Evolutionary conservation across 2,797 vertebrate species (phyloP).

Genomic region (Sebastes baramenuke): DNA sequence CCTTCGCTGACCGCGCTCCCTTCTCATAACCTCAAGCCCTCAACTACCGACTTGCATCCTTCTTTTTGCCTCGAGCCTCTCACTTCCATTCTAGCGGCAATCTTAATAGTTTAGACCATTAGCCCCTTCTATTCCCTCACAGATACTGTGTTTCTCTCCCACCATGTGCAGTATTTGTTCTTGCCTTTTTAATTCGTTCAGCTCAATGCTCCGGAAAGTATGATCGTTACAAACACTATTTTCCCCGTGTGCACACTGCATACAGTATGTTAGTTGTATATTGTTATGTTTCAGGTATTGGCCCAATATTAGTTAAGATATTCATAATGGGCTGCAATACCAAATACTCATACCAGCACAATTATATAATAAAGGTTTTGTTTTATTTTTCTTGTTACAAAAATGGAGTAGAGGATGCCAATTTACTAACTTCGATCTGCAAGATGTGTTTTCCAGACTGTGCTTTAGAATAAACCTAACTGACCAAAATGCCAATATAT

Average conservation of each 20-base stretch:
- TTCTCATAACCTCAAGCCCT: not conserved
- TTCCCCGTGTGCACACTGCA: constrained; percentile 25
- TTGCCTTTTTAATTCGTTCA: constrained; percentile 39
- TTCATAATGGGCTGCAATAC: constrained; percentile 44
- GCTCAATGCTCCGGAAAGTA: not conserved
- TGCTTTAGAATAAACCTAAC: constrained; percentile 30
- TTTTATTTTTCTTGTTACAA: constrained; percentile 25
- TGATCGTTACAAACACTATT: constrained; percentile 61
- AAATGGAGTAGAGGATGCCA: constrained; percentile 14
- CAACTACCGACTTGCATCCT: not conserved
- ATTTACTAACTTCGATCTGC: constrained; percentile 21
- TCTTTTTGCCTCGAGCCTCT: constrained; percentile 53
- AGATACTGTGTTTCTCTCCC: constrained; percentile 32
- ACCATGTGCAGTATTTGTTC: constrained; percentile 48
- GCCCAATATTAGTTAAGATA: constrained; percentile 7
- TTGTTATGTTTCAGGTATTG: constrained; percentile 29
- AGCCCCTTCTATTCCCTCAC: not conserved
- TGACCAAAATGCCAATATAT: constrained; percentile 14
- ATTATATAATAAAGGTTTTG: constrained; percentile 21
- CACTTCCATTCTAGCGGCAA: constrained; percentile 30
- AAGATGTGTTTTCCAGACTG: constrained; percentile 32
- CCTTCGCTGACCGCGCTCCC: constrained; percentile 82
- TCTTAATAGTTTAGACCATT: constrained; percentile 20
- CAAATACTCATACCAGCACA: constrained; percentile 54
- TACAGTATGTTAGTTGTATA: constrained; percentile 23